A percentile compares a stretch with the other conserved stretches of the same genome.
These are phyloP conservation scores for Pheosia gnoma DNA, from an alignment of 2,888 invertebrate species.

Conservation along the genomic window DNA sequence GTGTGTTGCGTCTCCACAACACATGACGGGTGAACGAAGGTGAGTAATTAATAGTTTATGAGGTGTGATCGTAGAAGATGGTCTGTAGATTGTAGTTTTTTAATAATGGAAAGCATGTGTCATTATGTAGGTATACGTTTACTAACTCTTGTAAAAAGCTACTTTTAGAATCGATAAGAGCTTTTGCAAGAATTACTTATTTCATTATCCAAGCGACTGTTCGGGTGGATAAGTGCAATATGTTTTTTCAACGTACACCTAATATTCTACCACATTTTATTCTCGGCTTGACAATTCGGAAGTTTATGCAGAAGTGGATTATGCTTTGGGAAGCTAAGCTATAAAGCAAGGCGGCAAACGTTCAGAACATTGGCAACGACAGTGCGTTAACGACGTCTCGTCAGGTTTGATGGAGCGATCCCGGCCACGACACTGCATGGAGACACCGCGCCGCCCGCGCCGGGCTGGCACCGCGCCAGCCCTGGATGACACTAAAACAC, in stretches of 20 bases:
- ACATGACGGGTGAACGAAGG: slow-evolving; percentile 5
- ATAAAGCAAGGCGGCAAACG: slow-evolving; percentile 12
- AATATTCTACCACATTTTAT: neutral
- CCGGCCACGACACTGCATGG: slow-evolving; percentile 46
- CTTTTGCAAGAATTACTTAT: neutral
- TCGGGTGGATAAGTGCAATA: neutral
- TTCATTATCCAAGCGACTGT: neutral
- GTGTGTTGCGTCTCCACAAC: slow-evolving; percentile 12
- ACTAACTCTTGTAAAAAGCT: too few relatives aligned
- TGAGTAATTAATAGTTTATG: slow-evolving; percentile 2
- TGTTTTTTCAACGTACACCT: neutral
- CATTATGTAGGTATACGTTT: too few relatives aligned
- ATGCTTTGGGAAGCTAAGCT: slow-evolving; percentile 1
- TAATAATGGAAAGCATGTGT: too few relatives aligned
- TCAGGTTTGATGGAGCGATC: slow-evolving; percentile 55
- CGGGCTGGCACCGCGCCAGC: slow-evolving; percentile 57
- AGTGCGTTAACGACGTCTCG: slow-evolving; percentile 47
- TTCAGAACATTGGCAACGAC: slow-evolving; percentile 37
- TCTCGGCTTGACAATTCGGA: neutral
- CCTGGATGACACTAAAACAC: slow-evolving; percentile 49
- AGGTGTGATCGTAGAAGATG: neutral
- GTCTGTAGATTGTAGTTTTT: neutral
- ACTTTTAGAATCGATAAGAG: too few relatives aligned
- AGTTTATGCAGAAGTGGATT: slow-evolving; percentile 3
- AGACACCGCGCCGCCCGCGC: slow-evolving; percentile 48